phyloP scores from a whole-genome alignment of 1,140 invertebrate genomes.

The Drosophila kikkawai region DNA sequence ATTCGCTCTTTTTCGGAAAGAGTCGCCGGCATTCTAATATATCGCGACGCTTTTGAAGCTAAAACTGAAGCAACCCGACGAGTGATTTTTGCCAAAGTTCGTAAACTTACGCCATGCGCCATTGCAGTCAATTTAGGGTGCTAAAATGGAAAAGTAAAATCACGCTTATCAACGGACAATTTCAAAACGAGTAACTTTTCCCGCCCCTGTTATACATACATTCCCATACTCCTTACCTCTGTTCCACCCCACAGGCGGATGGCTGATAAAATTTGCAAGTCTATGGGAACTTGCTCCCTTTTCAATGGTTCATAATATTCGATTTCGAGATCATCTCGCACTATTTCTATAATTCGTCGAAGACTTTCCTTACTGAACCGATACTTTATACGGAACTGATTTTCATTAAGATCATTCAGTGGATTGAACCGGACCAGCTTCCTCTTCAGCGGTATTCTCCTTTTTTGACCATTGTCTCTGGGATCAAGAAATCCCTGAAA shows the following conservation, averaged over 20 bases:
- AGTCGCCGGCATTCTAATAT: conserved; percentile 76
- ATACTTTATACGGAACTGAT: conserved; percentile 69
- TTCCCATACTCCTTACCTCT: conserved; percentile 55
- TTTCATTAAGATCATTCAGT: conserved; percentile 64
- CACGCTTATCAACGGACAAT: not conserved
- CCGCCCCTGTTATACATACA: conserved; percentile 30
- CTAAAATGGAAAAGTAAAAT: conserved; percentile 22
- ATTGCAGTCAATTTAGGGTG: conserved; percentile 67
- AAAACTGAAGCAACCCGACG: conserved; percentile 68
- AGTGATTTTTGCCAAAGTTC: conserved; percentile 70
- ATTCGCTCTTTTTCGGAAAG: conserved; percentile 73
- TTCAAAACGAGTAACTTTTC: not conserved
- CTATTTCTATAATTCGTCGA: conserved; percentile 70
- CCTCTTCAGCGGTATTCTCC: conserved; percentile 12
- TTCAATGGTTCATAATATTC: conserved; percentile 61
- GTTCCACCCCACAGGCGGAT: conserved; percentile 70
- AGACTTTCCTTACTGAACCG: conserved; percentile 75
- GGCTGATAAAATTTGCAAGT: conserved; percentile 70
- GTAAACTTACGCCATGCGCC: conserved; percentile 61
- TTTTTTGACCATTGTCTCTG: not conserved
- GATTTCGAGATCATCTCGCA: conserved; percentile 74
- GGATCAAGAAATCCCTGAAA: conserved; percentile 34
- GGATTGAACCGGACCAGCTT: conserved; percentile 63
- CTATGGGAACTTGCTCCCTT: conserved; percentile 71
- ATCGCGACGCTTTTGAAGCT: conserved; percentile 70